Evolutionary conservation across 2,797 vertebrate genomes (phyloP).

Genomic region (Craterocephalus amniculus): DNA sequence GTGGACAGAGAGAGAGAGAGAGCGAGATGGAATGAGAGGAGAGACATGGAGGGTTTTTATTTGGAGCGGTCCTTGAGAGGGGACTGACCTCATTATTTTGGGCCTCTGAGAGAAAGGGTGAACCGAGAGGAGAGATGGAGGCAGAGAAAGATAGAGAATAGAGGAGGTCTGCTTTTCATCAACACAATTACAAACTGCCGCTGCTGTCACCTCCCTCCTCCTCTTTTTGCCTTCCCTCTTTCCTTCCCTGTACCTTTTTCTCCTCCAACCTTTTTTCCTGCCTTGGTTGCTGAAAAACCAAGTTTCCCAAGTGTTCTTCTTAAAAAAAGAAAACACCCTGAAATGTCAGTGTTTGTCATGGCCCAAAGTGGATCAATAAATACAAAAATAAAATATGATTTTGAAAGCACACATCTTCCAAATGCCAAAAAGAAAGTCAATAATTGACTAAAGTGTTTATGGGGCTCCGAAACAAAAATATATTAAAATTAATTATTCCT

Average conservation of each 20-base stretch:
- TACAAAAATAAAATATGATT: background rate
- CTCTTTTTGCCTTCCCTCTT: conserved; percentile 36
- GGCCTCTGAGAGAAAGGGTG: conserved; percentile 63
- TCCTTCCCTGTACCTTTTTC: conserved; percentile 18
- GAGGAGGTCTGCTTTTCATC: conserved; percentile 79
- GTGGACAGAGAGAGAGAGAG: conserved; percentile 75
- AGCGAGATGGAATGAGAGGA: conserved; percentile 74
- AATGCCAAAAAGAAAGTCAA: conserved; percentile 1
- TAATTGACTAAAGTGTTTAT: background rate
- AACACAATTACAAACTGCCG: conserved; percentile 74
- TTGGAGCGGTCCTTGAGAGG: conserved; percentile 80
- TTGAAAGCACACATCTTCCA: background rate
- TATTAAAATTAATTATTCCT: background rate
- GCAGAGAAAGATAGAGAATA: conserved; percentile 59
- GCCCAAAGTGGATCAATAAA: background rate
- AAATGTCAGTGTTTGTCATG: background rate
- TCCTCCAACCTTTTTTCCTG: background rate
- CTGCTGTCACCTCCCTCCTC: conserved; percentile 63
- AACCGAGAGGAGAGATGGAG: conserved; percentile 30
- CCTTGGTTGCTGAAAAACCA: conserved; percentile 23
- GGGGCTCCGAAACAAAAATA: background rate
- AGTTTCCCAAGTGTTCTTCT: conserved; percentile 7
- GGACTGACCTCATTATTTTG: conserved; percentile 80
- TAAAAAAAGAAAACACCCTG: background rate
- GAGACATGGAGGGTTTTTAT: conserved; percentile 75